Evolutionary conservation across 2,113 vertebrate genomes (phyloP).

Genomic region (Catagonus wagneri): DNA sequence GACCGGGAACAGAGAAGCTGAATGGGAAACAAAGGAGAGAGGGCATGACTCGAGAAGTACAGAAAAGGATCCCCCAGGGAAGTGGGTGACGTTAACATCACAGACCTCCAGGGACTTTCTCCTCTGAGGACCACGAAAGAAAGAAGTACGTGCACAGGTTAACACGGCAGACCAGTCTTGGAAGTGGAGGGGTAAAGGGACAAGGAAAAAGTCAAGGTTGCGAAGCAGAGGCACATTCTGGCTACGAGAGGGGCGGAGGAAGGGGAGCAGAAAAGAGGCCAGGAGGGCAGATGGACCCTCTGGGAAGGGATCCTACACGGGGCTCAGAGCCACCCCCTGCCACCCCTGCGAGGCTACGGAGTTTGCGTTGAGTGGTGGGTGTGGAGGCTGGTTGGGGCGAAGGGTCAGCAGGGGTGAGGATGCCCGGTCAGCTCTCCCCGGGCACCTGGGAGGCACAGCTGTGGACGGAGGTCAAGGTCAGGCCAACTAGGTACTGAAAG

Average conservation of each 20-base stretch:
- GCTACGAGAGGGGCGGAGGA: background rate
- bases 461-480: conserved; percentile 63
- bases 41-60: too few relatives aligned
- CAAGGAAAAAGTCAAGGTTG: background rate
- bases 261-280: too few relatives aligned
- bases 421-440: conserved; percentile 47
- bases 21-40: background rate
- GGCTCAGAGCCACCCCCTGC: background rate
- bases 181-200: background rate
- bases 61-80: background rate
- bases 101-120: background rate
- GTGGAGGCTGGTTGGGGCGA: conserved; percentile 18
- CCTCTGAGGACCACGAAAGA: background rate
- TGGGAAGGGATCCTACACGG: background rate
- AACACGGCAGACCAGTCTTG: background rate
- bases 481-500: conserved; percentile 89
- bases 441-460: conserved; percentile 73
- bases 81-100: background rate
- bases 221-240: background rate
- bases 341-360: background rate
- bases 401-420: conserved; percentile 49
- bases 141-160: background rate
- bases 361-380: background rate
- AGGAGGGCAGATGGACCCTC: background rate
- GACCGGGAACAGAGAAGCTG: background rate